phyloP scores from a whole-genome alignment of 2,113 vertebrate genomes.

The Myanophis thanlyinensis region DNA sequence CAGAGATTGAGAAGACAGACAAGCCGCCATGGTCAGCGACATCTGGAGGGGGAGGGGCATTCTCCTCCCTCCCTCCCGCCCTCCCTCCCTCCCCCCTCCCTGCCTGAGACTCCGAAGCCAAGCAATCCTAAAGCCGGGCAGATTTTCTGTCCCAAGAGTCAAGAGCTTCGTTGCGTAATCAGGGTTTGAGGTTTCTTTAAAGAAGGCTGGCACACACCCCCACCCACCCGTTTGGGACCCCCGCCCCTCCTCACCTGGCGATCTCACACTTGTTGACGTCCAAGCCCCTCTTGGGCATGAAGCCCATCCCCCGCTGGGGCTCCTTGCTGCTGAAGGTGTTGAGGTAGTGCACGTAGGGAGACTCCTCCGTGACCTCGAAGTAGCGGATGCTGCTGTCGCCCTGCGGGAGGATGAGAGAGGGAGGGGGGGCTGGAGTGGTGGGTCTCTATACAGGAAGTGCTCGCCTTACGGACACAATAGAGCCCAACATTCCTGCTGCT shows the following conservation, averaged over 20 bases:
- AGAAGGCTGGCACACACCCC: too few relatives aligned
- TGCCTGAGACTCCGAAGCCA: accelerated
- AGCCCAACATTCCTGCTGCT: too few relatives aligned
- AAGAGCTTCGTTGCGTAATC: too few relatives aligned
- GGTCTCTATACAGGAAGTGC: too few relatives aligned
- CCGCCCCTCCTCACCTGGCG: slow-evolving; percentile 76
- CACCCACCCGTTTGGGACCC: background rate
- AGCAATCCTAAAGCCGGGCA: accelerated
- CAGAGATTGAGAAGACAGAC: background rate
- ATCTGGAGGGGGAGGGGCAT: background rate
- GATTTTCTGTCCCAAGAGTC: background rate
- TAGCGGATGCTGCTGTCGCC: slow-evolving; percentile 99
- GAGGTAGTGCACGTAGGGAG: slow-evolving; percentile 95
- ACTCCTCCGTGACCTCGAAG: slow-evolving; percentile 96
- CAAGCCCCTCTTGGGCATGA: slow-evolving; percentile 95
- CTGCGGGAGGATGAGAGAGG: slow-evolving; percentile 56
- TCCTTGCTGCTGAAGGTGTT: slow-evolving; percentile 94
- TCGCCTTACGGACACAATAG: too few relatives aligned
- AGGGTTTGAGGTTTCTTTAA: background rate
- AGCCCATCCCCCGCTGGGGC: slow-evolving; percentile 98
- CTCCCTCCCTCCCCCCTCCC: background rate
- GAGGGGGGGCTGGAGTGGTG: background rate
- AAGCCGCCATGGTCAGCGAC: background rate
- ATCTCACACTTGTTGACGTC: slow-evolving; percentile 99
- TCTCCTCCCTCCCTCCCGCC: background rate